Evolutionary conservation across 2,113 vertebrate species (phyloP).

Genomic region (Gnathonemus echidnorhynchus): DNA sequence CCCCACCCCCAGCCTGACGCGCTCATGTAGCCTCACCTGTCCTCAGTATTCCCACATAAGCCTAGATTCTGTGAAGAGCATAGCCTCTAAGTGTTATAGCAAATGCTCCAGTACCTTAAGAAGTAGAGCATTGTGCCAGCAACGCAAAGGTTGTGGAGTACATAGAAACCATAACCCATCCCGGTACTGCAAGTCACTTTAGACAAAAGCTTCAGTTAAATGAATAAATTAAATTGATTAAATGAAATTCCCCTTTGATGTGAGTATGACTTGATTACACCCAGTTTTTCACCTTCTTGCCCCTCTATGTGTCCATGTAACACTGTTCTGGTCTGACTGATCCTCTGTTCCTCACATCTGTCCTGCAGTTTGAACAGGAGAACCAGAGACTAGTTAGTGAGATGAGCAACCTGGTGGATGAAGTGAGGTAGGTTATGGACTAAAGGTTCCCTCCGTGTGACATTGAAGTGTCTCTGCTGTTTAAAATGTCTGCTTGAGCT

Average conservation of each 20-base stretch:
- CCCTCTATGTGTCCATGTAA: neutral
- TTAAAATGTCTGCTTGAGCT: neutral
- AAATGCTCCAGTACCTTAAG: neutral
- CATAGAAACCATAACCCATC: neutral
- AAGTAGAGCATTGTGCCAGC: neutral
- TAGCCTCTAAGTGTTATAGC: neutral
- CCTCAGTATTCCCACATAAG: neutral
- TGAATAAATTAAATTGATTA: neutral
- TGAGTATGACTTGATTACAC: neutral
- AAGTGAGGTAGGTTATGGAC: conserved; percentile 76
- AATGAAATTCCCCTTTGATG: neutral
- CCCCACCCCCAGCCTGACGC: too few species aligned
- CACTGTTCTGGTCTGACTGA: neutral
- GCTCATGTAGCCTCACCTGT: neutral
- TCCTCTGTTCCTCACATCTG: neutral
- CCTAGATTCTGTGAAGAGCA: neutral
- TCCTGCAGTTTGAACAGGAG: conserved; percentile 86
- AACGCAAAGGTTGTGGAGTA: neutral
- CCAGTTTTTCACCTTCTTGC: neutral
- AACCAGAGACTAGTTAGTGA: conserved; percentile 88
- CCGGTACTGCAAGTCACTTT: neutral
- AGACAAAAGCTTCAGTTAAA: neutral
- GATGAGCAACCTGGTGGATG: conserved; percentile 91
- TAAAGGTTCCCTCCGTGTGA: neutral
- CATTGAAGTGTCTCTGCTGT: neutral